Conservation (phyloP, 2,113 vertebrate species). For the Tragelaphus buxtoni region DNA sequence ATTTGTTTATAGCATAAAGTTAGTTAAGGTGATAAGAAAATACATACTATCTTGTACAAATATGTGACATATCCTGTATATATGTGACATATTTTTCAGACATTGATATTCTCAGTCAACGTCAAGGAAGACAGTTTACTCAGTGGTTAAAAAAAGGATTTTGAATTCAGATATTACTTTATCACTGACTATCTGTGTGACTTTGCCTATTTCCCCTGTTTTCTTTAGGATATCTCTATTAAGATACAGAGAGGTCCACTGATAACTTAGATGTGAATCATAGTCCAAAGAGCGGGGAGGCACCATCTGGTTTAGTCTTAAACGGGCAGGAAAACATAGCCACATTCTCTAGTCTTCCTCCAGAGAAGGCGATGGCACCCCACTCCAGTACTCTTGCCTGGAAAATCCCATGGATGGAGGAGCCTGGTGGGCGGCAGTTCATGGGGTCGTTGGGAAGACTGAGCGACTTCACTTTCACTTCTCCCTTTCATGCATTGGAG, state of each 20-base stretch:
- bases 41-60: neutral
- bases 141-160: neutral
- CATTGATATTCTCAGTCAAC: neutral
- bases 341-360: neutral
- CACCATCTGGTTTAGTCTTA: neutral
- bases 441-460: too few relatives aligned
- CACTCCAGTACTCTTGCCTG: too few relatives aligned
- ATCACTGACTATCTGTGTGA: neutral
- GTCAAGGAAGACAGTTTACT: neutral
- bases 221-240: conserved; percentile 10
- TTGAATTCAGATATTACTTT: conserved; percentile 41
- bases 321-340: neutral
- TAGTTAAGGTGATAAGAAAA: neutral
- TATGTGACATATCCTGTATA: neutral
- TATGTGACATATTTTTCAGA: neutral
- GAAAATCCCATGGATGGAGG: too few relatives aligned
- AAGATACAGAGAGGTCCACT: conserved; percentile 29
- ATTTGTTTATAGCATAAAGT: neutral
- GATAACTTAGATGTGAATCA: conserved; percentile 14
- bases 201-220: neutral
- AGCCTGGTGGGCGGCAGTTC: too few relatives aligned
- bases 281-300: neutral
- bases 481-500: too few relatives aligned
- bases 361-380: too few relatives aligned
- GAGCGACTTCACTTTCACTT: too few relatives aligned